A percentile compares a stretch with the other conserved stretches of the same genome.
Conservation (phyloP, 2,797 vertebrate genomes). For the Limnodromus scolopaceus region DNA sequence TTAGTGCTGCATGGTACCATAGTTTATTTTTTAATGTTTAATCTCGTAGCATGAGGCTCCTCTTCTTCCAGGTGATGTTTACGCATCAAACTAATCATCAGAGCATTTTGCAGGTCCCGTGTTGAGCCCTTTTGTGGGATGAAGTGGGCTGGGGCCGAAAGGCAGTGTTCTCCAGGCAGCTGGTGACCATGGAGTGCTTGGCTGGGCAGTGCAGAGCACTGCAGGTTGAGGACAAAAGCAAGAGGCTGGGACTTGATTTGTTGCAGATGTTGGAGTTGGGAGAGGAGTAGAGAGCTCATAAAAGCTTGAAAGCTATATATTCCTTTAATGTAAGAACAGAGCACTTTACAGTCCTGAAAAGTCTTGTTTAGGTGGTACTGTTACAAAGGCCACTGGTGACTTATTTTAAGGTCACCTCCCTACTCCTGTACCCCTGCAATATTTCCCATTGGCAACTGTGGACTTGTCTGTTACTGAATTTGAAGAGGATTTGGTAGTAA, state of each 20-base stretch:
- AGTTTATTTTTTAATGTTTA: neutral
- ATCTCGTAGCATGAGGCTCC: accelerated
- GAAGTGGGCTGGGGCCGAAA: neutral
- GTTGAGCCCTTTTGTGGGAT: neutral
- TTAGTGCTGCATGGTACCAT: neutral
- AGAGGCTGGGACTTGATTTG: neutral
- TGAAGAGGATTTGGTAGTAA: slow-evolving; percentile 49
- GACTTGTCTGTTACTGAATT: neutral
- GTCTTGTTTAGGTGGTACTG: neutral
- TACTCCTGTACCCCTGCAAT: neutral
- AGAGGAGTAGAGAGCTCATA: neutral
- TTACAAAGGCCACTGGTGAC: accelerated
- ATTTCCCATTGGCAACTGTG: neutral
- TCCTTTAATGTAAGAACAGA: neutral
- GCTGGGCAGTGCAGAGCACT: neutral
- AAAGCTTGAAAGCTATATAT: neutral
- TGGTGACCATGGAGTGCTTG: accelerated
- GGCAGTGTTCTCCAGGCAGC: accelerated
- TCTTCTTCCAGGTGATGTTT: neutral
- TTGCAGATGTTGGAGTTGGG: neutral
- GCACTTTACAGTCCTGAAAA: neutral
- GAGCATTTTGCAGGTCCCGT: neutral
- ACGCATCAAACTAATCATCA: neutral
- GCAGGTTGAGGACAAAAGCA: neutral
- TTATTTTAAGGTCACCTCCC: neutral